Evolutionary conservation across 2,888 invertebrate species (phyloP), one percentile per base, ranked within the genome.

Genomic region (Platycheirus rosarum): DNA sequence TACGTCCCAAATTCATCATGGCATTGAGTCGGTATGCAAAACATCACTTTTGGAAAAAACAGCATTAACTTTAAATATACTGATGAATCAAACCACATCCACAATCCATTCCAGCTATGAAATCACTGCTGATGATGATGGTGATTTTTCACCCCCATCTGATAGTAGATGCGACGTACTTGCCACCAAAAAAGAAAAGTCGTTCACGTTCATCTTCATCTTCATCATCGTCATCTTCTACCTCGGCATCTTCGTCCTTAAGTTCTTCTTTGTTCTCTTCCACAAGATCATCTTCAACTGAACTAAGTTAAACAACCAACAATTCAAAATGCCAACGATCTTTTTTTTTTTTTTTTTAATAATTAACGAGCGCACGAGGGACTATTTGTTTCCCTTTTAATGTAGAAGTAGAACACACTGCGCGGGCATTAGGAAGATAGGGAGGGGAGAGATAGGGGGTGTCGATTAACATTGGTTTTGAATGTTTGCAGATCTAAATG

Each of bases 111-210:
- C 18, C 37, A 37, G 35, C 20, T 20, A 53, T 53, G 53, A 53
- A 53, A 53, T 35, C 53, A 8, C 29, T 32, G 29, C 29, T 40
- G 57, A 57, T 57, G 40, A 57, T 40, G 42, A 57, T 23, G 57
- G 40, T 14, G 57, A 57, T 40, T 57, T 57, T 42, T 42, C 57
- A 8, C 57, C 57, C 23, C 14, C 57, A 37, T 57, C 57, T 57
- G 57, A 57, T 53, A 18, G 35, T 18, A n/a, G 53, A 53, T 57
- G 8, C 20, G 8, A 57, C 57, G 13, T 57, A 40, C 57, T 37
- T 40, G 23, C 23, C 40, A 20, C 57, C 57, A 57, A 26, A 40
- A n/a, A 57, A 23, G 20, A 57, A 37, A 57, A 40, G 40, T 18
- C 40, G 23, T 57, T 20, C 40, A 57, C 13, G 13, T 20, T 23